Conservation (phyloP, 2,888 invertebrate genomes). For the Mamestra brassicae region DNA sequence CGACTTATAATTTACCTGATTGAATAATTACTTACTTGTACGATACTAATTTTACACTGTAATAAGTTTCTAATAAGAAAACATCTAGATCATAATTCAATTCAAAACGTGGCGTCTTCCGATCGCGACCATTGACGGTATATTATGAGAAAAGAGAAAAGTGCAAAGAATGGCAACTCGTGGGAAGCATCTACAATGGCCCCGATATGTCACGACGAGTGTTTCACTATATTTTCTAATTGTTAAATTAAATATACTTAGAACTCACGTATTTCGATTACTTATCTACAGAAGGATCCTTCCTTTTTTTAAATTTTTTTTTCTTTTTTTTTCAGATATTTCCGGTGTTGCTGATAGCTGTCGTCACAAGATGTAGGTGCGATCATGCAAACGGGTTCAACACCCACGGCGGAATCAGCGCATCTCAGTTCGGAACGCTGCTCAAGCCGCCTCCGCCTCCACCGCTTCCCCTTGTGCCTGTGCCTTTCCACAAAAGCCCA, state of each 20-base stretch:
- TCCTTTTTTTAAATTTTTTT: background rate
- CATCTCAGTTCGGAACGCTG: constrained; percentile 81
- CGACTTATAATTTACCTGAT: constrained; percentile 2
- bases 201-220: constrained; percentile 82
- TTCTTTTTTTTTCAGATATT: constrained; percentile 80
- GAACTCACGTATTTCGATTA: background rate
- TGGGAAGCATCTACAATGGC: constrained; percentile 85
- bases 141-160: constrained; percentile 90
- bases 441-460: constrained; percentile 87
- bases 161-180: constrained; percentile 86
- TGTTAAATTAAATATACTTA: constrained; percentile 73
- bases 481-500: constrained; percentile 83
- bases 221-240: constrained; percentile 88
- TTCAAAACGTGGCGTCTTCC: constrained; percentile 79
- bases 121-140: constrained; percentile 81
- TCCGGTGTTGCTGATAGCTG: constrained; percentile 77
- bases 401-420: constrained; percentile 73
- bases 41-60: constrained; percentile 34
- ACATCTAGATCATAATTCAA: constrained; percentile 73
- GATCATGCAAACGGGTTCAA: constrained; percentile 77
- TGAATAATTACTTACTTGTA: constrained; percentile 36
- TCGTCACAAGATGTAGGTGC: constrained; percentile 76
- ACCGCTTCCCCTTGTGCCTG: constrained; percentile 77
- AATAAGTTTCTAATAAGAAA: constrained; percentile 65
- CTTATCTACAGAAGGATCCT: constrained; percentile 5